Evolutionary conservation across 92 coral and sea anemone species (phyloP).

Genomic region (Epizoanthus illoricatus): DNA sequence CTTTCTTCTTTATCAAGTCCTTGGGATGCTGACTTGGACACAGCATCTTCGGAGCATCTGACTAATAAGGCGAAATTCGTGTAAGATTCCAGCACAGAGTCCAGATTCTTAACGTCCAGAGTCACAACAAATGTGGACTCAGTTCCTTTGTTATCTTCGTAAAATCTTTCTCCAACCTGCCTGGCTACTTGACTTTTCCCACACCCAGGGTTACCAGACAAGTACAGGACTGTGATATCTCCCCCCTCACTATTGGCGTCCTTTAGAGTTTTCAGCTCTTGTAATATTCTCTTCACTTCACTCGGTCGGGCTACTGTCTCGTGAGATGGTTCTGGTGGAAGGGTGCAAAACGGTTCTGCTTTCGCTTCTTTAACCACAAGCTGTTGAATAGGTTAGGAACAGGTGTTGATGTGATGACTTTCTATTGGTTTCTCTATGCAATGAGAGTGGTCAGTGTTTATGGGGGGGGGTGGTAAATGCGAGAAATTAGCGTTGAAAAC

Average conservation of each 20-base stretch:
- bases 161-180: slow-evolving; percentile 17
- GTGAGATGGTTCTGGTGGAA: slow-evolving; percentile 47
- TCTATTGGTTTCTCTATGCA: too few species aligned
- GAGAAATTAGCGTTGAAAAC: too few species aligned
- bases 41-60: slow-evolving; percentile 34
- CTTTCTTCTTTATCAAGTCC: slow-evolving; percentile 8
- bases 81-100: slow-evolving; percentile 37
- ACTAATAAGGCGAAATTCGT: slow-evolving; percentile 23
- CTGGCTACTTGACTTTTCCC: neutral
- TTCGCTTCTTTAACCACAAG: neutral
- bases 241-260: neutral
- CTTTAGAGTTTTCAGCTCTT: slow-evolving; percentile 7
- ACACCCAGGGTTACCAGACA: slow-evolving; percentile 31
- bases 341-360: slow-evolving; percentile 14
- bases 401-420: too few species aligned
- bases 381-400: too few species aligned
- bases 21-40: neutral
- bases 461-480: too few species aligned
- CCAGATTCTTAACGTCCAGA: slow-evolving; percentile 33
- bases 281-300: slow-evolving; percentile 9
- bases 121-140: slow-evolving; percentile 46
- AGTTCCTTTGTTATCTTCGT: slow-evolving; percentile 1
- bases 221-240: slow-evolving; percentile 29
- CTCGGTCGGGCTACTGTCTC: slow-evolving; percentile 17
- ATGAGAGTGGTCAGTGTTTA: too few species aligned